phyloP scores from a whole-genome alignment of 2,113 vertebrate species.

The Nothocercus julius region DNA sequence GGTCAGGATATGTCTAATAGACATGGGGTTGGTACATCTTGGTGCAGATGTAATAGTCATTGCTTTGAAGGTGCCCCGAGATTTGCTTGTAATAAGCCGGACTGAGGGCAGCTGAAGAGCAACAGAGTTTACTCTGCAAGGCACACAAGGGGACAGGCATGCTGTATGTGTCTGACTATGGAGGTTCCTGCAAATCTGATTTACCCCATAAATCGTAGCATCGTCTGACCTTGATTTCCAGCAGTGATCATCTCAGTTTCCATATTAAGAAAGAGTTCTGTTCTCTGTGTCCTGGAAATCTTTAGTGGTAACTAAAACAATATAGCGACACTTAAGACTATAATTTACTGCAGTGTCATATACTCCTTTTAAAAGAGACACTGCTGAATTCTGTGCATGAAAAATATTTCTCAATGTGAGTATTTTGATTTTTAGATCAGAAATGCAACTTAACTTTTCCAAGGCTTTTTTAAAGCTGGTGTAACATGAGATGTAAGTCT shows the following conservation, averaged over 20 bases:
- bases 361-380: not conserved
- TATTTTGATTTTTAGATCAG: not conserved
- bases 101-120: not conserved
- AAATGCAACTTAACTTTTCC: not conserved
- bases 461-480: not conserved
- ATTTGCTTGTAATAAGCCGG: not conserved
- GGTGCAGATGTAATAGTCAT: not conserved
- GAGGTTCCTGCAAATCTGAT: not conserved
- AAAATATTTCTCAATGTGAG: not conserved
- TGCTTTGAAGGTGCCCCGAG: not conserved
- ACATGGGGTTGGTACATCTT: not conserved
- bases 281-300: not conserved
- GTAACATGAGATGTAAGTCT: constrained; percentile 3
- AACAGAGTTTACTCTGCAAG: not conserved
- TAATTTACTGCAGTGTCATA: not conserved
- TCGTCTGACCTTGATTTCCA: not conserved
- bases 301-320: not conserved
- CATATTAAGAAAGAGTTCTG: not conserved
- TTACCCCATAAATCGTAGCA: not conserved
- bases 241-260: not conserved
- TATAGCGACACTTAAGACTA: not conserved
- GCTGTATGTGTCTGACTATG: not conserved
- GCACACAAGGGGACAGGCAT: not conserved
- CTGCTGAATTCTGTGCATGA: not conserved
- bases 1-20: not conserved